These are phyloP conservation scores for Catagonus wagneri DNA, from an alignment of 2,113 vertebrate genomes.

Conservation along the genomic window DNA sequence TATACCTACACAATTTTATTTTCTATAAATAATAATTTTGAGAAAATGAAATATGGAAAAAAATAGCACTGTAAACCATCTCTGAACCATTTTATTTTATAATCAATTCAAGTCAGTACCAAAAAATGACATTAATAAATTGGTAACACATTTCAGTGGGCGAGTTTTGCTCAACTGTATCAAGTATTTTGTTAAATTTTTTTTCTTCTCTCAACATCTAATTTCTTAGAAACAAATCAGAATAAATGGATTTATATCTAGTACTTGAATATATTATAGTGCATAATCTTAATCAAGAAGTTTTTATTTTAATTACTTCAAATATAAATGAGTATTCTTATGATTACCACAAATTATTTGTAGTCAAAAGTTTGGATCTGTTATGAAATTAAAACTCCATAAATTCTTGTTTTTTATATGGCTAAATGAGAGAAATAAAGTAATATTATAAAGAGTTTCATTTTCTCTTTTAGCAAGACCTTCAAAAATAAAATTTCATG, in stretches of 20 bases:
- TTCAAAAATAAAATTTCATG: slow-evolving; percentile 22
- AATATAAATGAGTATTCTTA: slow-evolving; percentile 9
- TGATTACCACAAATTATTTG: slow-evolving; percentile 25
- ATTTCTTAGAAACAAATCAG: slow-evolving; percentile 32
- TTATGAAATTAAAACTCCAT: slow-evolving; percentile 33
- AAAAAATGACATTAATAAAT: not conserved
- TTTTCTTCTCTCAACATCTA: not conserved
- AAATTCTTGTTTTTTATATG: not conserved
- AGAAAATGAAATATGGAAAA: slow-evolving; percentile 2
- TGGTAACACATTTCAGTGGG: not conserved
- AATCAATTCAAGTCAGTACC: not conserved
- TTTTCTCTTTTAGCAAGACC: not conserved
- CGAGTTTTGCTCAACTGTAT: not conserved
- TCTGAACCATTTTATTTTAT: not conserved
- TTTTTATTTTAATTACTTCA: slow-evolving; percentile 58
- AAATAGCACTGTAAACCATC: not conserved
- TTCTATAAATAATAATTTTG: not conserved
- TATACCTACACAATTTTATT: not conserved
- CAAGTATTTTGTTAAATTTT: not conserved
- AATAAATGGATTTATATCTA: slow-evolving; percentile 3
- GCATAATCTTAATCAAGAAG: slow-evolving; percentile 29
- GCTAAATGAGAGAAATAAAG: slow-evolving; percentile 37
- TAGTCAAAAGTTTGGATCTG: not conserved
- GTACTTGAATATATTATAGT: not conserved
- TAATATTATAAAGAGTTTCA: not conserved